Conservation (phyloP, 2,113 vertebrate species). For the Chaenogobius annularis region DNA sequence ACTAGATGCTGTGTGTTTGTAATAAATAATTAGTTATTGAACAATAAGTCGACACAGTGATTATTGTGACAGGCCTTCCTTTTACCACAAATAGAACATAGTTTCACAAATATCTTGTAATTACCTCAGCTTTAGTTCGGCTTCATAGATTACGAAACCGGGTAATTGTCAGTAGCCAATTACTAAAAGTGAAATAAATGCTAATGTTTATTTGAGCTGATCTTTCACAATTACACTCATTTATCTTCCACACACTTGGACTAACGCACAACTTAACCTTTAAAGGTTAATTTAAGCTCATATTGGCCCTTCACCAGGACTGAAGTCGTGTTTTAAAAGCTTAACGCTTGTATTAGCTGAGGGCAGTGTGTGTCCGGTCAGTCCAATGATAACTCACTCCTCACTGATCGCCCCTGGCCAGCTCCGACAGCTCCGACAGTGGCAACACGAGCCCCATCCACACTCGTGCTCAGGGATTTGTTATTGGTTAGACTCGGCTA, state of each 20-base stretch:
- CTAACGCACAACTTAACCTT: conserved; percentile 1
- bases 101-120: background rate
- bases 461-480: background rate
- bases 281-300: conserved; percentile 16
- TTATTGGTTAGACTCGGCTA: conserved; percentile 4
- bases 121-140: background rate
- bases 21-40: too few relatives aligned
- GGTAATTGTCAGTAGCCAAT: background rate
- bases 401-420: conserved; percentile 18
- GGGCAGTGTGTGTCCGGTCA: conserved; percentile 38
- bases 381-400: conserved; percentile 18
- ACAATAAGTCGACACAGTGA: background rate
- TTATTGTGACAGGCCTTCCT: too few relatives aligned
- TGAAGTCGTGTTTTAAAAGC: conserved; percentile 29
- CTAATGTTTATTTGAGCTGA: conserved; percentile 3
- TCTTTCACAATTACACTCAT: conserved; percentile 3
- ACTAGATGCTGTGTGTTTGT: too few relatives aligned
- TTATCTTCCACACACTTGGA: background rate
- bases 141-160: background rate
- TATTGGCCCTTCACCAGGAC: conserved; percentile 17
- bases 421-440: background rate
- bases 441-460: background rate
- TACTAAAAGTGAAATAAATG: background rate
- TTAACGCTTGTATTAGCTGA: conserved; percentile 25
- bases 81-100: background rate